phyloP scores from a whole-genome alignment of 2,113 vertebrate genomes.

The Ornithorhynchus anatinus region DNA sequence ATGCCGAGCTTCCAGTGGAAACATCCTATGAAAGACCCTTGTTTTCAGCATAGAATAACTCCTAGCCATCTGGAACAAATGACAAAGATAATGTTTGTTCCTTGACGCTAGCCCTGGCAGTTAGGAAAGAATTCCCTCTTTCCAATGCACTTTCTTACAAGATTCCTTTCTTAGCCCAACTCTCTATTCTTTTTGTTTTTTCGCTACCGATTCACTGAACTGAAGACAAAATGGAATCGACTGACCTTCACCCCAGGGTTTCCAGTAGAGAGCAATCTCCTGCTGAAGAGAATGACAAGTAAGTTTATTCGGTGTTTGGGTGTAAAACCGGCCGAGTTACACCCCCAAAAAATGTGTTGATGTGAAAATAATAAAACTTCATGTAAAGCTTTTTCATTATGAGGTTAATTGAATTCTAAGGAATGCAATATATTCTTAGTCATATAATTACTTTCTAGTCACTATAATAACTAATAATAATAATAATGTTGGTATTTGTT shows the following conservation, averaged over 20 bases:
- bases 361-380: not conserved
- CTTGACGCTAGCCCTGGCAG: not conserved
- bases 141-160: too few species aligned
- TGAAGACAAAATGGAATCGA: not conserved
- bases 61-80: not conserved
- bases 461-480: too few species aligned
- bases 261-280: slow-evolving; percentile 57
- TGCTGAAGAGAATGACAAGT: slow-evolving; percentile 53
- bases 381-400: not conserved
- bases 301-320: not conserved
- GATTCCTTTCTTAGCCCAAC: too few species aligned
- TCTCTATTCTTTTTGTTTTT: slow-evolving; percentile 17
- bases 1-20: not conserved
- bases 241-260: not conserved
- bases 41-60: not conserved
- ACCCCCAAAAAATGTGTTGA: accelerated
- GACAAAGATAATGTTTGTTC: not conserved
- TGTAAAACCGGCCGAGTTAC: accelerated
- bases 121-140: not conserved
- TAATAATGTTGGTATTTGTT: too few species aligned
- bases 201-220: not conserved
- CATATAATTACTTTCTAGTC: too few species aligned
- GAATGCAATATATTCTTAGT: too few species aligned
- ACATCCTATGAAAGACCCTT: not conserved
- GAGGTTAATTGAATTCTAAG: too few species aligned